Conservation (phyloP, 2,797 vertebrate species). For the Artibeus jamaicensis region DNA sequence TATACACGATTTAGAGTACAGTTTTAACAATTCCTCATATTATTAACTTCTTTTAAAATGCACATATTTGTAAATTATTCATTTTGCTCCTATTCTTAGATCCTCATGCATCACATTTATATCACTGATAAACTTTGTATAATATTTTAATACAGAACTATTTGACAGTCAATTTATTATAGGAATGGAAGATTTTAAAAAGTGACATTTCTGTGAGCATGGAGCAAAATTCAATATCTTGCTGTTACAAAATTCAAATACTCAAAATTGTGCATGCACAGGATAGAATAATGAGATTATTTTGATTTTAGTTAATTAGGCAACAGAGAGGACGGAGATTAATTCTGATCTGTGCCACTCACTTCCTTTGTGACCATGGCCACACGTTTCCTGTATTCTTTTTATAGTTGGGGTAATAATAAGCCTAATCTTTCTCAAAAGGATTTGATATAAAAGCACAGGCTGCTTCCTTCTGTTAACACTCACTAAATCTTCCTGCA, state of each 20-base stretch:
- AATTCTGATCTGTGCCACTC: not conserved
- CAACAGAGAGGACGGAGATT: not conserved
- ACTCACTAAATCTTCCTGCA: not conserved
- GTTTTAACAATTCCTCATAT: not conserved
- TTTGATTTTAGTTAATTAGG: slow-evolving; percentile 40
- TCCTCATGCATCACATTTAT: not conserved
- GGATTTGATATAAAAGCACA: slow-evolving; percentile 29
- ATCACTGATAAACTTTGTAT: not conserved
- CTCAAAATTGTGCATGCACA: not conserved
- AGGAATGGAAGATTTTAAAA: not conserved
- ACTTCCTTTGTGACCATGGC: not conserved
- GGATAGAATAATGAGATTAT: not conserved
- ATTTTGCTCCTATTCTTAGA: not conserved
- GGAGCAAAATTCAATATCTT: slow-evolving; percentile 30
- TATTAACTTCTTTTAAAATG: not conserved
- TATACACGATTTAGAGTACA: not conserved
- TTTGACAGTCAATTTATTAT: not conserved
- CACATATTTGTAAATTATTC: slow-evolving; percentile 42
- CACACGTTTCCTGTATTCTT: not conserved
- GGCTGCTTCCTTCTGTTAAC: not conserved
- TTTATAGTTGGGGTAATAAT: slow-evolving; percentile 27
- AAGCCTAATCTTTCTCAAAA: not conserved
- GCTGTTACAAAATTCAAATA: not conserved
- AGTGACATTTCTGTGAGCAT: not conserved
- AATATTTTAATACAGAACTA: not conserved